Evolutionary conservation across 2,113 vertebrate species (phyloP).

Genomic region (Oryzias curvinotus): DNA sequence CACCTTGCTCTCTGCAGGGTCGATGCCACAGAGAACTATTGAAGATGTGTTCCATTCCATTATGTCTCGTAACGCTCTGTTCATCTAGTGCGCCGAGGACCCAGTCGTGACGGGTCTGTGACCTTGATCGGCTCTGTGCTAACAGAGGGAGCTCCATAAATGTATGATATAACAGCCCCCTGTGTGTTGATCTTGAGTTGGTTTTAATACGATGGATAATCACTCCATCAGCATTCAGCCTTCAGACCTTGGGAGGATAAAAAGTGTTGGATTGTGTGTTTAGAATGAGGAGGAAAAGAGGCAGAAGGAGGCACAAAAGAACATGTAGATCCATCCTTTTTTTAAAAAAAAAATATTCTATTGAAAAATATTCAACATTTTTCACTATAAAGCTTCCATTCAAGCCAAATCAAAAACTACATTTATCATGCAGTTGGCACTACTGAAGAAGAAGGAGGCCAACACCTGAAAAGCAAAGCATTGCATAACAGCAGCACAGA

Average conservation of each 20-base stretch:
- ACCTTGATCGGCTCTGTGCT: conserved; percentile 21
- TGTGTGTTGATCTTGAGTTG: conserved; percentile 29
- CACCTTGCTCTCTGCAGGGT: conserved; percentile 24
- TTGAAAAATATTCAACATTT: conserved; percentile 5
- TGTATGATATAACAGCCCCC: conserved; percentile 19
- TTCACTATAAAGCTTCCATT: conserved; percentile 15
- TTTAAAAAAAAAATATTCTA: conserved; percentile 1
- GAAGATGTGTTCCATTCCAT: conserved; percentile 16
- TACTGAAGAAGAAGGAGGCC: neutral
- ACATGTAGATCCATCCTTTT: neutral
- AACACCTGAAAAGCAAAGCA: conserved; percentile 8
- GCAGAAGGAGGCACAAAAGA: neutral
- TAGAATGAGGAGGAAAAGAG: conserved; percentile 12
- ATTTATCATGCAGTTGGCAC: conserved; percentile 1
- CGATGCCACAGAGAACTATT: conserved; percentile 42
- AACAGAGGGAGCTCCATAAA: conserved; percentile 17
- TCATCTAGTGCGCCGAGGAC: conserved; percentile 13
- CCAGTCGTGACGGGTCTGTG: conserved; percentile 1
- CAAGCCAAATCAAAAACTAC: conserved; percentile 10
- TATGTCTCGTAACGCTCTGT: conserved; percentile 18
- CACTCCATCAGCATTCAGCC: conserved; percentile 40
- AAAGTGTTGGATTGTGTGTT: neutral
- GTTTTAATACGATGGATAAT: conserved; percentile 46
- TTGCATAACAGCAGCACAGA: neutral
- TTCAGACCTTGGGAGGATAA: conserved; percentile 31